These are phyloP conservation scores for Centroberyx gerrardi DNA, from an alignment of 2,797 vertebrate genomes.

Conservation along the genomic window DNA sequence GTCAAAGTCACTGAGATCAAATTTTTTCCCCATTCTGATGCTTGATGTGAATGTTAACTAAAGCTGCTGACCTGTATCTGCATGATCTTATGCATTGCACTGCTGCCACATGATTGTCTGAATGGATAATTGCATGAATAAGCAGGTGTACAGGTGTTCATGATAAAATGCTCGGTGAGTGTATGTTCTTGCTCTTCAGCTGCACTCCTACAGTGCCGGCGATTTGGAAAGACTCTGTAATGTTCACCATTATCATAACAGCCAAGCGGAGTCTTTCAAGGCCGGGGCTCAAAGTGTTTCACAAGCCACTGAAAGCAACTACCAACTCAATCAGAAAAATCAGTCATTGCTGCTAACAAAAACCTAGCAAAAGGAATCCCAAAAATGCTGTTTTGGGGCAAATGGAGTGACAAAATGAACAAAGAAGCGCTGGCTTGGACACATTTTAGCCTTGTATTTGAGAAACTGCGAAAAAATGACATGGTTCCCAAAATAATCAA, in stretches of 20 bases:
- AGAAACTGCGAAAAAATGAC: background rate
- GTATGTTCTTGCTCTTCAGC: background rate
- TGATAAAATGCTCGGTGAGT: no score
- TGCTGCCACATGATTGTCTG: no score
- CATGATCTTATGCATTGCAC: no score
- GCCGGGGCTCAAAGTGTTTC: background rate
- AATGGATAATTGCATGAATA: no score
- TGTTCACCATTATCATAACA: background rate
- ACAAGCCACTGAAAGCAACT: background rate
- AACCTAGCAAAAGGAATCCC: background rate
- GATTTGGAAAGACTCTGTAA: background rate
- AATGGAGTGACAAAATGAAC: background rate
- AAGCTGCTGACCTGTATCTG: no score
- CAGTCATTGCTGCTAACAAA: background rate
- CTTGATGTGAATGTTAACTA: no score
- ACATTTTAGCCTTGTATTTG: background rate
- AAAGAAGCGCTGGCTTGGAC: background rate
- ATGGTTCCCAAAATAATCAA: background rate
- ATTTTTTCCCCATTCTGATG: no score
- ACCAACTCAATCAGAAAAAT: slow-evolving; percentile 1
- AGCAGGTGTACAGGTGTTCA: no score
- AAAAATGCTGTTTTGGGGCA: background rate
- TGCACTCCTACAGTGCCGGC: background rate
- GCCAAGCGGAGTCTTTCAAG: background rate
- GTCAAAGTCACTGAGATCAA: no score